Conservation (phyloP, 2,888 invertebrate species). For the Dasysyrphus tricinctus region DNA sequence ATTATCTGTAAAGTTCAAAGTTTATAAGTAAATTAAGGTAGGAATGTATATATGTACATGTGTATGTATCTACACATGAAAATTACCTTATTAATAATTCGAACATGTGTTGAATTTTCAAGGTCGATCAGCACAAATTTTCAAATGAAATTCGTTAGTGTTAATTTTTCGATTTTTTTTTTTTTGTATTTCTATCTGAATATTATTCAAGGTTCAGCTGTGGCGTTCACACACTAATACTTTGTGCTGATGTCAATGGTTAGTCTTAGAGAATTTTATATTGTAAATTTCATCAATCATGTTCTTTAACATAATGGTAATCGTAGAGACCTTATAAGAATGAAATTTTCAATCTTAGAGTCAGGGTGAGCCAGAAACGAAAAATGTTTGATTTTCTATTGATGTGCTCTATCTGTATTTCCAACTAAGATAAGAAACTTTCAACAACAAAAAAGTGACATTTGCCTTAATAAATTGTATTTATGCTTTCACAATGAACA, state of each 20-base stretch:
- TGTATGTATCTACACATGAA: neutral
- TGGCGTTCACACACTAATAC: neutral
- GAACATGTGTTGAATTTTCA: constrained; percentile 59
- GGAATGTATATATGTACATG: neutral
- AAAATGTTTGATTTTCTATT: neutral
- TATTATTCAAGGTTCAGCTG: constrained; percentile 7
- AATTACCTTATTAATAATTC: constrained; percentile 51
- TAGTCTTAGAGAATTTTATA: neutral
- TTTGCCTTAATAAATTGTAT: too few species aligned
- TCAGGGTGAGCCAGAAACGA: neutral
- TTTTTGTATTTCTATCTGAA: constrained; percentile 3
- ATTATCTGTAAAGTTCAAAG: neutral
- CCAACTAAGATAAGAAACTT: too few species aligned
- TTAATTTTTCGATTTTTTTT: neutral
- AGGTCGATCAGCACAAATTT: constrained; percentile 50
- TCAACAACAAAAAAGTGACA: too few species aligned
- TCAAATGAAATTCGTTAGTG: constrained; percentile 33
- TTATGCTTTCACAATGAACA: too few species aligned
- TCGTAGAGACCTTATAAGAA: neutral
- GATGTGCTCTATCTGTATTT: too few species aligned
- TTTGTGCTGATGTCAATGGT: neutral
- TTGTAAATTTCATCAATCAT: neutral
- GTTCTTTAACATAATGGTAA: neutral
- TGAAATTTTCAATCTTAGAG: neutral
- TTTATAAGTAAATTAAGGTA: constrained; percentile 23